Base-by-base conservation (phyloP, 1,140 invertebrate species). In the Drosophila lini region DNA sequence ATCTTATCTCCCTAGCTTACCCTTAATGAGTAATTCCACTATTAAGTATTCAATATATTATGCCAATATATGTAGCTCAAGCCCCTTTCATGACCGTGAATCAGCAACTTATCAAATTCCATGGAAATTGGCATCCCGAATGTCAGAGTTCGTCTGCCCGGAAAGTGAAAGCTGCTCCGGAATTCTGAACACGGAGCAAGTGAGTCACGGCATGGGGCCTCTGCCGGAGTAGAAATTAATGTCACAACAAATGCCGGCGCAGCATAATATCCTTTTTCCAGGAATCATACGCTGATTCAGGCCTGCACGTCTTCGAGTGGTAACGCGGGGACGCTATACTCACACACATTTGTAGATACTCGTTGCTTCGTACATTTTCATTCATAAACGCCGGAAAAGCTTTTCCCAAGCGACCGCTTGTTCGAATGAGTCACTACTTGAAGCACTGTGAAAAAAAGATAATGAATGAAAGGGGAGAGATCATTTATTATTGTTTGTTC, bases 261-360 rank as follows among this genome's bases (percentile, higher is more conserved):
- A 84, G 82, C 80, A 89, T 85, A 71, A 76, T 89, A 89, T 89
- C 84, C 84, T 84, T 89, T 67, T 89, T 89, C 84, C 85, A 74
- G 80, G 84, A 89, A 89, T 89, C 47, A 53, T 44, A 28, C 31
- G 70, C 74, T 89, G 84, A 89, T 69, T 89, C 85, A 89, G 85
- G 42, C 67, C 52, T 22, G 10, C 36, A 25, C 22, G 47, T 15
- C 28, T 40, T 8, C 34, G 10, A 36, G 45, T 36, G 58, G 16
- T 8, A 16, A n/a, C 25, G 34, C 11, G 71, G 42, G 25, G 15
- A 25, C 22, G 32, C 15, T n/a, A 38, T 47, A 45, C 15, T 13
- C 38, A 38, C 40, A 44, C 25, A 55, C 38, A 38, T 38, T 55
- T 6, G 34, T 41, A 52, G 31, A 38, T 11, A 62, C 19, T 45